phyloP scores from a whole-genome alignment of 2,888 invertebrate species.

The Metellina segmentata region DNA sequence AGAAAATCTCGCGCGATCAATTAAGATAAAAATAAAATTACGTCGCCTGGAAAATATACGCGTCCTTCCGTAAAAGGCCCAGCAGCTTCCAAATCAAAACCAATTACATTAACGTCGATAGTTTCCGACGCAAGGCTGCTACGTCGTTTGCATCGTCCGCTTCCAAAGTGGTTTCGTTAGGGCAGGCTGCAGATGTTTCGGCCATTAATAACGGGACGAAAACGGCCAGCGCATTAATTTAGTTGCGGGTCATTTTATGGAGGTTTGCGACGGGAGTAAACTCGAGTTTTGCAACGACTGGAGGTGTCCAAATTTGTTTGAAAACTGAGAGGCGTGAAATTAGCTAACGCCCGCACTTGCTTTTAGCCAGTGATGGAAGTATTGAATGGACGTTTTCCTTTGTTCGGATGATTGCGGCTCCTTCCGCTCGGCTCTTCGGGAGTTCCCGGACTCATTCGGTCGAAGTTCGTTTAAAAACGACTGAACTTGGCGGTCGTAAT shows the following conservation, averaged over 20 bases:
- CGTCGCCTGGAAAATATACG: neutral
- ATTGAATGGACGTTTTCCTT: neutral
- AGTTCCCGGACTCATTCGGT: too few species aligned
- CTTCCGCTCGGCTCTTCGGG: neutral
- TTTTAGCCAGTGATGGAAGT: neutral
- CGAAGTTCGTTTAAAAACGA: neutral
- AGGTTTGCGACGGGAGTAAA: neutral
- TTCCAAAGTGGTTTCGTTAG: constrained; percentile 25
- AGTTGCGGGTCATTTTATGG: neutral
- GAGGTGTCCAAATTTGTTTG: constrained; percentile 32
- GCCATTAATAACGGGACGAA: constrained; percentile 11
- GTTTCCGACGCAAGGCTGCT: neutral
- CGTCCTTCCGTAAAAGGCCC: neutral
- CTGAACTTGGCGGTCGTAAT: neutral
- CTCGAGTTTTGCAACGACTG: constrained; percentile 11
- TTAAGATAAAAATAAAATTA: neutral
- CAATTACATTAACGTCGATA: constrained; percentile 22
- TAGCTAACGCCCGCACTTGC: constrained; percentile 11
- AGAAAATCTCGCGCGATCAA: neutral
- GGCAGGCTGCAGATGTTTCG: neutral
- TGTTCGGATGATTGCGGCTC: neutral
- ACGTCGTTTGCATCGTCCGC: neutral
- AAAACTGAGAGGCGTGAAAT: constrained; percentile 28
- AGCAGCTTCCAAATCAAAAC: constrained; percentile 4
- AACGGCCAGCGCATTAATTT: neutral